Base-by-base conservation (phyloP, 2,888 invertebrate species). In the Nomada fucata region DNA sequence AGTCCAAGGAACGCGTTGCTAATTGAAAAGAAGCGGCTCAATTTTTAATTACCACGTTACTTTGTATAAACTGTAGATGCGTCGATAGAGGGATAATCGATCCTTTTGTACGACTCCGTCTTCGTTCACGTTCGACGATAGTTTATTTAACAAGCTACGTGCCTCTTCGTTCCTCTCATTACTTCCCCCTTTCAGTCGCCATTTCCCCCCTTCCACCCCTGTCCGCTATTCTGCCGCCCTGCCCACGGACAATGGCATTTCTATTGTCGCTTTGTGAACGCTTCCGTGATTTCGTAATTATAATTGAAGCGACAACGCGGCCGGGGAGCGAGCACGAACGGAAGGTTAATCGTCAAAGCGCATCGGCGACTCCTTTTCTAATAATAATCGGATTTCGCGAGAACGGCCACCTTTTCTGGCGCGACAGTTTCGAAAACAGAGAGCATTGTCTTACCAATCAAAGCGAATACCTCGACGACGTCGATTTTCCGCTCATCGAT, bases 21-120 rank as follows among this genome's bases (percentile, higher is more conserved):
- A 82, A 74, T 83, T 72, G 70, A 65, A 70, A 65, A 67, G 50
- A 44, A 36, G n/a, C 26, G 55, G 29, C 20, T 26, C 44, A 65
- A 72, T 79, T 82, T 82, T 84, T 79, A 82, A 84, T 82, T 84
- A 74, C 71, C 79, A 76, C 64, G 76, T 84, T 68, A 79, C 82
- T 68, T 71, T 79, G 67, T 61, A 55, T 47, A 9, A 47, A 20
- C 26, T n/a, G 42, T 53, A 60, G 44, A 20, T 57, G 59, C 64
- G 42, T 67, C 20, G 60, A 81, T 44, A 36, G 53, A 29, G 29
- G 65, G 65, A 73, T 79, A 79, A 82, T 79, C 79, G 76, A 76
- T 60, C 59, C 76, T 75, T 76, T 70, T 76, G 73, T 63, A 57
- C 55, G 72, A 59, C 50, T 26, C 15, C 69, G 47, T n/a, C 68